Evolutionary conservation across 2,888 invertebrate species (phyloP), one percentile per base, ranked within the genome.

Genomic region (Caenorhabditis uteleia): DNA sequence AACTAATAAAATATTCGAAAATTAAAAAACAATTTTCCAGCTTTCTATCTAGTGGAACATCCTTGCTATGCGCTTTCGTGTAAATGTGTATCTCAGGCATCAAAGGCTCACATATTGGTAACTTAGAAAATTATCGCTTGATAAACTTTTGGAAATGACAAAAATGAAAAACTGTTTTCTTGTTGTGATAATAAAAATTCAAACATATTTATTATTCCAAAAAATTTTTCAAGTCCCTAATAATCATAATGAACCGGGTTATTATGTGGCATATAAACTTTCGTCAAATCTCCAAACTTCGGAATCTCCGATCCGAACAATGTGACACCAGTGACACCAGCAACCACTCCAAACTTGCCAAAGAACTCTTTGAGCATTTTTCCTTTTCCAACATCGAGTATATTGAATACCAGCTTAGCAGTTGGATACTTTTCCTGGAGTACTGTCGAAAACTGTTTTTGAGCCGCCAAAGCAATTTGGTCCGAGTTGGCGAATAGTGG

Each of bases 221-320:
- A n/a, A n/a, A n/a, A n/a, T n/a, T n/a, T n/a, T n/a, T n/a, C n/a
- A n/a, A n/a, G n/a, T n/a, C 62, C 57, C 21, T 43, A 43, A 12
- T 57, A 64, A 25, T 64, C 64, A 57, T 57, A 64, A 43, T 64
- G 64, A 31, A 57, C 48, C 2, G 64, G 57, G 31, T 64, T 64
- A 34, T 64, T 64, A 26, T 64, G 64, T 18, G 64, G 45, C 23
- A 64, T 57, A 31, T 16, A 64, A 18, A 62, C 62, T 23, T 48
- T 46, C 2, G 56, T 51, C 10, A 47, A 14, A 23, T 51, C 56
- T 3, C 62, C 57, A n/a, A 38, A 48, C 14, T 31, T 14, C 33
- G 57, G 57, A 20, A 50, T 51, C 18, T 47, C 49, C 3, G 27
- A 18, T 25, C 64, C 58, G 42, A 56, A 64, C 4, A 64, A 29